Percentiles rank a stretch among this genome's conserved stretches.
Conservation (phyloP, 2,797 vertebrate genomes). For the Hemibagrus guttatus region DNA sequence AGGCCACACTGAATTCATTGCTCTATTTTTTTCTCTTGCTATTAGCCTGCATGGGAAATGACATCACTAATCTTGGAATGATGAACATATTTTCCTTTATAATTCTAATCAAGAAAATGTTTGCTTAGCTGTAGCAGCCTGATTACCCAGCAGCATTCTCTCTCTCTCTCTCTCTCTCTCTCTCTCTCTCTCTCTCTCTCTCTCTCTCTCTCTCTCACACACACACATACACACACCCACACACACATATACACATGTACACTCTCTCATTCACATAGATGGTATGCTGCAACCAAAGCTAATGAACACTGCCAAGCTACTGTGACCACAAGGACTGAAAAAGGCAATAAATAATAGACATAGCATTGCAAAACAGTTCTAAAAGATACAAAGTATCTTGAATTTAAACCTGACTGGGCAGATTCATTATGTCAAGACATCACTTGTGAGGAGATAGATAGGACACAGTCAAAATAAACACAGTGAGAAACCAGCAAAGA, state of each 20-base stretch:
- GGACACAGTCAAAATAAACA: background rate
- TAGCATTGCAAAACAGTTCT: background rate
- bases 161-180: background rate
- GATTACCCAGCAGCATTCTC: background rate
- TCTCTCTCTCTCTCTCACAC: background rate
- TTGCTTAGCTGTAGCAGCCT: background rate
- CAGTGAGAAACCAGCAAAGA: background rate
- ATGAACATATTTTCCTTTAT: background rate
- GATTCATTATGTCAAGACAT: background rate
- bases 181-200: slow-evolving; percentile 11
- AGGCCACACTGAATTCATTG: background rate
- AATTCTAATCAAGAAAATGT: background rate
- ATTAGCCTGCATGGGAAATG: background rate
- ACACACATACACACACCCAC: no score
- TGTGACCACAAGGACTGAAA: background rate
- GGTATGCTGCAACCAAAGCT: background rate
- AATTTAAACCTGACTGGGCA: background rate
- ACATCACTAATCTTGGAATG: slow-evolving; percentile 4
- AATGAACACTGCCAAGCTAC: background rate
- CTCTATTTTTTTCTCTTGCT: background rate
- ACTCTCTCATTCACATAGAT: background rate
- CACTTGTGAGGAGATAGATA: background rate
- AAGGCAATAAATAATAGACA: background rate
- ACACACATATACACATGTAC: no score
- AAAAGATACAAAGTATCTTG: background rate